phyloP scores from a whole-genome alignment of 2,888 invertebrate species.

The Villa cingulata region DNA sequence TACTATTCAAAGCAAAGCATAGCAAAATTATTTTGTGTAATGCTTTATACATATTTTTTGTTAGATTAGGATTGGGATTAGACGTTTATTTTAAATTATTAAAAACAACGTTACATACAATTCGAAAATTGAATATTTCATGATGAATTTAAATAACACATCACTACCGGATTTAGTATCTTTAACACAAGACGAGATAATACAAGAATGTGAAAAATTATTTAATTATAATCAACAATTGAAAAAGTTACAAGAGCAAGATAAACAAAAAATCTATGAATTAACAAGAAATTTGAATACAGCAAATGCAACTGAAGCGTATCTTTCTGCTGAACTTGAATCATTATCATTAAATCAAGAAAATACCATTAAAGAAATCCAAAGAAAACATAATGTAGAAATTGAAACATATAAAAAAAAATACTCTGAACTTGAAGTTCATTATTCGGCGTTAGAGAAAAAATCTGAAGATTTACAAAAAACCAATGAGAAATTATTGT shows the following conservation, averaged over 20 bases:
- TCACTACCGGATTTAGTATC: constrained; percentile 10
- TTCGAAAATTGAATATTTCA: too few relatives aligned
- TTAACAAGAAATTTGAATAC: constrained; percentile 29
- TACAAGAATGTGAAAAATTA: constrained; percentile 28
- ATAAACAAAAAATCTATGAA: constrained; percentile 30
- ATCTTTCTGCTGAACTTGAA: constrained; percentile 29
- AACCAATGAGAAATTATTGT: neutral
- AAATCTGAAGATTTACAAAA: constrained; percentile 3
- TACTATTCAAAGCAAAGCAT: too few relatives aligned
- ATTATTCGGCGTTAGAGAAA: neutral
- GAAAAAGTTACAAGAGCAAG: constrained; percentile 21
- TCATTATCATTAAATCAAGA: constrained; percentile 2
- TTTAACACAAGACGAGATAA: constrained; percentile 22
- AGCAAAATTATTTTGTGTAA: too few relatives aligned
- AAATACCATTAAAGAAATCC: constrained; percentile 1
- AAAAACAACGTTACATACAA: too few relatives aligned
- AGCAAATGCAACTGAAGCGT: constrained; percentile 25
- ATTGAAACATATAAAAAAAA: constrained; percentile 11
- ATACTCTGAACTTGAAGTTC: neutral
- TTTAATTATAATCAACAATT: constrained; percentile 22
- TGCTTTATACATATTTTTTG: too few relatives aligned
- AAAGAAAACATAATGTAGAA: constrained; percentile 8
- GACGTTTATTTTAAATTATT: too few relatives aligned
- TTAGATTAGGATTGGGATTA: too few relatives aligned
- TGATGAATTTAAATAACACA: constrained; percentile 20